Conservation (phyloP, 2,888 invertebrate genomes). For the Sialis fuliginosa region DNA sequence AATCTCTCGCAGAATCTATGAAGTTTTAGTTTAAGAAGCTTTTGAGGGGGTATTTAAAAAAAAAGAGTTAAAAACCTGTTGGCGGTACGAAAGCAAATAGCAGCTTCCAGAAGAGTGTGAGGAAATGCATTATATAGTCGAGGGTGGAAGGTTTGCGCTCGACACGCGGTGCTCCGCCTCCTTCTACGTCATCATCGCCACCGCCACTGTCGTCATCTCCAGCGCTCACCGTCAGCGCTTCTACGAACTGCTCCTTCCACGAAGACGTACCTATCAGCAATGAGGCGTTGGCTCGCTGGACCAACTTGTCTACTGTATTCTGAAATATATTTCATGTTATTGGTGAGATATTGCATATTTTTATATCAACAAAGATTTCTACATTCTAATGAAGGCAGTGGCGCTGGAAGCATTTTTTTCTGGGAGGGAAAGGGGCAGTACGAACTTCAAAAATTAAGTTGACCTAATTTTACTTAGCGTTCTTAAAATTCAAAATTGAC, state of each 20-base stretch:
- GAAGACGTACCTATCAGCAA: conserved; percentile 90
- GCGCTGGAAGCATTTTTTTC: too few species aligned
- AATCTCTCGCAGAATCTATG: too few species aligned
- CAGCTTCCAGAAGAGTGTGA: conserved; percentile 97
- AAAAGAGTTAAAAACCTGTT: conserved; percentile 50
- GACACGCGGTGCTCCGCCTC: conserved; percentile 34
- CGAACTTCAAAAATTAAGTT: too few species aligned
- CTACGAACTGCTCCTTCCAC: conserved; percentile 97
- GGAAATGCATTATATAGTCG: conserved; percentile 90
- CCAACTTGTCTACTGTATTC: conserved; percentile 95
- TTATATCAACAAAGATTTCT: too few species aligned
- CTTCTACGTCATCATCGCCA: conserved; percentile 25
- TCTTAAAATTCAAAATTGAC: too few species aligned
- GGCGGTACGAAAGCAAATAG: conserved; percentile 96
- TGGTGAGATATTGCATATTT: too few species aligned
- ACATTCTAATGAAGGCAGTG: too few species aligned
- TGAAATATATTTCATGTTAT: conserved; percentile 20
- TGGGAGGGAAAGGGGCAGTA: too few species aligned
- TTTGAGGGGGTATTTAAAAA: neutral
- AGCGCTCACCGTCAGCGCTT: conserved; percentile 86
- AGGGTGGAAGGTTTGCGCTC: conserved; percentile 60
- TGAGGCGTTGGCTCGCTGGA: conserved; percentile 92
- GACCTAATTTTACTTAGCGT: too few species aligned
- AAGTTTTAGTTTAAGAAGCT: neutral
- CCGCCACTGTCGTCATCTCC: conserved; percentile 60